Base-by-base conservation (phyloP, 2,888 invertebrate species). In the Andrena marginata region DNA sequence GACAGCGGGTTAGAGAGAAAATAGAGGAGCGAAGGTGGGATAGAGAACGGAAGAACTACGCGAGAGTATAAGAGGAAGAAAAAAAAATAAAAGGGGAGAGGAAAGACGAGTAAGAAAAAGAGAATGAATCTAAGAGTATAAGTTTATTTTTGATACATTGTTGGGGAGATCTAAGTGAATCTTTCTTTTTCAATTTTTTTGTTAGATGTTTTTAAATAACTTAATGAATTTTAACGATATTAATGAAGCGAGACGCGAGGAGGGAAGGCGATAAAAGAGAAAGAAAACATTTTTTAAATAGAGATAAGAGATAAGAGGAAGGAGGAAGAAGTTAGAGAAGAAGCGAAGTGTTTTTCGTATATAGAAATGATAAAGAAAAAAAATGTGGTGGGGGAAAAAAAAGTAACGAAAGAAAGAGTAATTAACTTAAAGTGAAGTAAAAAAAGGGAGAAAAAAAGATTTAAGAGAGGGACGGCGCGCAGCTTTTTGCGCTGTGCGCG, bases 71-170 rank as follows among this genome's bases (percentile, higher is more conserved):
- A 81, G 23, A 56, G 10, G 56, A 23, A 56, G 42, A 42, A 42
- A 42, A 42, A 42, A 42, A 42, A 42, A 42, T 42, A 77, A 63
- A 80, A 71, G 80, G 87, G 65, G 74, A 75, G 79, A 51, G 81
- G 77, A 63, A 77, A 62, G 63, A 62, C 59, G 68, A 77, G 56
- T 31, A 89, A 63, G 35, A 80, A 81, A 86, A 86, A 78, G 77
- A 80, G 78, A 77, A 77, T 73, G 81, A 82, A 90, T 89, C 87
- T 92, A 90, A 90, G 90, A 93, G 89, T 90, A 91, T 92, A 93
- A 92, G 93, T 93, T 93, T 94, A 94, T 94, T 94, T 94, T 94
- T 94, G 94, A 93, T 94, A 94, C 93, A 92, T 93, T 93, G 93
- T 93, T 93, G 92, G 92, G 91, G 90, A 91, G 92, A 92, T 92